phyloP scores from a whole-genome alignment of 2,113 vertebrate species.

The Bos taurus region DNA sequence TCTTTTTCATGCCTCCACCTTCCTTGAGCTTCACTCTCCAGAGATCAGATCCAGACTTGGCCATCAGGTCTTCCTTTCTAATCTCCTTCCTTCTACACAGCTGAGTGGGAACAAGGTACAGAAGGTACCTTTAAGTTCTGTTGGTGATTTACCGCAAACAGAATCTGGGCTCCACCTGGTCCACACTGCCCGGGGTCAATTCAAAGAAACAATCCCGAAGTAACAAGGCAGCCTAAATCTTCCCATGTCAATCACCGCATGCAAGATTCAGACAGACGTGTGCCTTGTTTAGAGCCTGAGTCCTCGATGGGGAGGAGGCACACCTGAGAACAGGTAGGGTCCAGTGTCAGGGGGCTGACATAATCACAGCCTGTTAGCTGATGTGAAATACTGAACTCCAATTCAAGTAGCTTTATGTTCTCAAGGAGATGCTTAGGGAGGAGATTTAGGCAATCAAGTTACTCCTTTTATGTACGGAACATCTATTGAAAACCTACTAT shows the following conservation, averaged over 20 bases:
- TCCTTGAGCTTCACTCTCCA: not conserved
- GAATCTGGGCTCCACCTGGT: not conserved
- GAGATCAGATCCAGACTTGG: not conserved
- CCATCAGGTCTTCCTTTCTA: not conserved
- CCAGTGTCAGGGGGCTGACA: not conserved
- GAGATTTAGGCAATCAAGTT: not conserved
- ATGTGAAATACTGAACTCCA: fast-evolving
- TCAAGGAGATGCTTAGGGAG: not conserved
- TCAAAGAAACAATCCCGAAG: not conserved
- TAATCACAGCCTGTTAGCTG: too few species aligned
- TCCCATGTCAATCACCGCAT: fast-evolving
- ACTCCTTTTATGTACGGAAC: not conserved
- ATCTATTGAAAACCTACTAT: not conserved
- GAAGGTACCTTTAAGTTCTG: not conserved
- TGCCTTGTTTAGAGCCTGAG: not conserved
- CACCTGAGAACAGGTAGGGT: not conserved
- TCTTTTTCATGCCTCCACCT: not conserved
- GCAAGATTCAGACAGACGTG: not conserved
- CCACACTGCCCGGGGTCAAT: too few species aligned
- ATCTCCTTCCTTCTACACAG: fast-evolving
- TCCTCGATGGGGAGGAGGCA: fast-evolving
- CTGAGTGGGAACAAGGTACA: too few species aligned
- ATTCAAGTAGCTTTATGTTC: too few species aligned
- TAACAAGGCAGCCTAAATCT: not conserved
- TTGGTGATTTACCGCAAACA: not conserved